A percentile compares a stretch with the other conserved stretches of the same genome.
Conservation (phyloP, 1,140 invertebrate genomes). For the Zelostemma sp. region DNA sequence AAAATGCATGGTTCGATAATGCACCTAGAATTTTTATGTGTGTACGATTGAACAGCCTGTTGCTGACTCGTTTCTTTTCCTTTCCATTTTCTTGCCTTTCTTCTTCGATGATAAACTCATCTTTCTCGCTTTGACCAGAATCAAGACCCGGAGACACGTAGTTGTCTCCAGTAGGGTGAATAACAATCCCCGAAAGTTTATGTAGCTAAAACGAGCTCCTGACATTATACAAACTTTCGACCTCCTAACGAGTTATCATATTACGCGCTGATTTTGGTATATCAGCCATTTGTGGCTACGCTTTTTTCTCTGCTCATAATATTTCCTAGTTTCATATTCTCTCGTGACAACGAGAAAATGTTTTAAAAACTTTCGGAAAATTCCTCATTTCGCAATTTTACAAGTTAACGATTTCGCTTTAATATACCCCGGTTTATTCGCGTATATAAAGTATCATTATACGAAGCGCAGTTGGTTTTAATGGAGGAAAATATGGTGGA, state of each 20-base stretch:
- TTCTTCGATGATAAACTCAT: constrained; percentile 6
- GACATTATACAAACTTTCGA: too few relatives aligned
- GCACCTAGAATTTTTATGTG: not conserved
- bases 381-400: not conserved
- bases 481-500: constrained; percentile 31
- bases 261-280: too few relatives aligned
- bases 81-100: not conserved
- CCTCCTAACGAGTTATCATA: too few relatives aligned
- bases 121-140: not conserved
- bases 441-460: constrained; percentile 18
- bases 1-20: too few relatives aligned
- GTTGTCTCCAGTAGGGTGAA: too few relatives aligned
- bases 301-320: too few relatives aligned
- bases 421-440: not conserved
- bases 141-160: too few relatives aligned
- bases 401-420: not conserved
- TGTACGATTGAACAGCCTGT: constrained; percentile 3
- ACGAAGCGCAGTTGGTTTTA: constrained; percentile 19
- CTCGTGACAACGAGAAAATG: too few relatives aligned
- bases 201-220: too few relatives aligned
- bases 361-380: not conserved
- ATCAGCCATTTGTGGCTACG: too few relatives aligned
- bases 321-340: too few relatives aligned
- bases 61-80: constrained; percentile 1
- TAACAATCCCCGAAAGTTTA: too few relatives aligned